These are phyloP conservation scores for Pheucticus melanocephalus DNA, from an alignment of 2,113 vertebrate species.

Conservation along the genomic window DNA sequence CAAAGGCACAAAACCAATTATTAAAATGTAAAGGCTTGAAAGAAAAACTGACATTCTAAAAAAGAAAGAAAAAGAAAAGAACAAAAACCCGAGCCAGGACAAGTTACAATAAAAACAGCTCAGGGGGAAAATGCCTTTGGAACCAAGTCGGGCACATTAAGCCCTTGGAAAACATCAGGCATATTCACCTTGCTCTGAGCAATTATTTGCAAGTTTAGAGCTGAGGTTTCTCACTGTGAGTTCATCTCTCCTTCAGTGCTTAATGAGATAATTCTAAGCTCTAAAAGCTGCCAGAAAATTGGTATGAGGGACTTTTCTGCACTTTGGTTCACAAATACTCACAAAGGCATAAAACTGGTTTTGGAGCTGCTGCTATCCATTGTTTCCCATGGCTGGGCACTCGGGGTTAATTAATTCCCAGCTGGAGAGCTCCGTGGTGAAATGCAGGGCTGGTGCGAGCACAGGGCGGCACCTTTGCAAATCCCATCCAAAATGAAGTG, in stretches of 20 bases:
- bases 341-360: neutral
- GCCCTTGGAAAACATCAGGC: neutral
- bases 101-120: neutral
- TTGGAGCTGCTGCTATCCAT: neutral
- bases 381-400: neutral
- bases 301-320: neutral
- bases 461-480: neutral
- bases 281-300: neutral
- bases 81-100: neutral
- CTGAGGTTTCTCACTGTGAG: neutral
- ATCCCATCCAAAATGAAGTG: neutral
- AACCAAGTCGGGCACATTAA: neutral
- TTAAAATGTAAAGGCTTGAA: neutral
- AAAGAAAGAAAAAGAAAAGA: neutral
- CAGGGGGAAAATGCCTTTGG: neutral
- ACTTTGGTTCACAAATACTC: neutral
- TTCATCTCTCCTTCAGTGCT: neutral
- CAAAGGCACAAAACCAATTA: neutral
- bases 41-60: neutral
- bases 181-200: neutral
- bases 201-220: neutral
- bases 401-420: neutral
- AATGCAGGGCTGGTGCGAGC: neutral
- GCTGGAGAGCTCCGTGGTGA: neutral
- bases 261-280: constrained; percentile 22